phyloP scores from a whole-genome alignment of 2,113 vertebrate genomes.

The Stictonetta naevosa region DNA sequence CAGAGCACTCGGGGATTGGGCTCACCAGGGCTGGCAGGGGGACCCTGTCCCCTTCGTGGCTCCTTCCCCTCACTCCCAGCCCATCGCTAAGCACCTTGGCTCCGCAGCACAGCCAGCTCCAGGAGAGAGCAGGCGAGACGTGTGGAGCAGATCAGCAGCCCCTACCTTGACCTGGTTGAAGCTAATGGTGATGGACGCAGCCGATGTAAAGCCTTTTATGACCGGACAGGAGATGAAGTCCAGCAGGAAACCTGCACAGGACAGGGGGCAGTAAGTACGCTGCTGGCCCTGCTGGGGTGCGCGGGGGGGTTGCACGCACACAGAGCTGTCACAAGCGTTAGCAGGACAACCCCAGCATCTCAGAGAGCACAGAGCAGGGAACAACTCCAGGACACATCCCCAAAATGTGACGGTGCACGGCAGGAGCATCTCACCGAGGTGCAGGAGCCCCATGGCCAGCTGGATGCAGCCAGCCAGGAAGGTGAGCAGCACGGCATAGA shows the following conservation, averaged over 20 bases:
- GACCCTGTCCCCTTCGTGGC: not conserved
- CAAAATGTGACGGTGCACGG: accelerated
- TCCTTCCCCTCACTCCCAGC: not conserved
- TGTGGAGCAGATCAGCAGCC: not conserved
- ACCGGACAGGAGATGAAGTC: conserved; percentile 95
- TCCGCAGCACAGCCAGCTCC: accelerated
- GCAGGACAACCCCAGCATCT: not conserved
- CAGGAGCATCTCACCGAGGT: conserved; percentile 81
- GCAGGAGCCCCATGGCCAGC: conserved; percentile 86
- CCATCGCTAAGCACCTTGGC: accelerated
- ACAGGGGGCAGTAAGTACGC: not conserved
- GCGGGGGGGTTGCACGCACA: not conserved
- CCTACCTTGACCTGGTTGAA: conserved; percentile 94
- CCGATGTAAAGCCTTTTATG: conserved; percentile 94
- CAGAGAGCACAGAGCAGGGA: accelerated
- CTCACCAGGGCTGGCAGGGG: not conserved
- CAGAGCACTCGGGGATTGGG: not conserved
- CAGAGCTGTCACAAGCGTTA: not conserved
- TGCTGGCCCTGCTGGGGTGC: not conserved
- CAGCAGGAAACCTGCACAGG: conserved; percentile 86
- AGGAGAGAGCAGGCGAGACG: accelerated
- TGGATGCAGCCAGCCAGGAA: conserved; percentile 92
- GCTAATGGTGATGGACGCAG: conserved; percentile 91
- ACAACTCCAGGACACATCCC: not conserved
- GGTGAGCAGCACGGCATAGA: conserved; percentile 84